Evolutionary conservation across 2,113 vertebrate species (phyloP).

Genomic region (Forbesichthys papilliferus): DNA sequence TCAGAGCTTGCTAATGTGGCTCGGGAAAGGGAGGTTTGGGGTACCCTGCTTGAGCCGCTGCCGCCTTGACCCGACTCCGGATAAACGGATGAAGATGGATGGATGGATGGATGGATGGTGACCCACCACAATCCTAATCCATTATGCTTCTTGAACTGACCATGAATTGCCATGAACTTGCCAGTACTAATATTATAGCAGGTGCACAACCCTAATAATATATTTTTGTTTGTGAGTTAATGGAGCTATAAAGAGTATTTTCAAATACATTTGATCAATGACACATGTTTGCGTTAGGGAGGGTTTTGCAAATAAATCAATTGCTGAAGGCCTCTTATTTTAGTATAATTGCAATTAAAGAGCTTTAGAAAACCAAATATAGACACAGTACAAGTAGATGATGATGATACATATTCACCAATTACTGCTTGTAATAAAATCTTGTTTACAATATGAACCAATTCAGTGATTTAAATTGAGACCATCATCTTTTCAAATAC

Average conservation of each 20-base stretch:
- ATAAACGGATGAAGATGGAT: too few species aligned
- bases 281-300: background rate
- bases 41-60: too few species aligned
- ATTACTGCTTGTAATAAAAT: conserved; percentile 1
- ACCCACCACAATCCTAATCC: too few species aligned
- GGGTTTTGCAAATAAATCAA: background rate
- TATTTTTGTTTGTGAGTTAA: background rate
- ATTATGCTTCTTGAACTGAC: too few species aligned
- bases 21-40: too few species aligned
- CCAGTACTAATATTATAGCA: background rate
- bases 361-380: background rate
- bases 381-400: background rate
- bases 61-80: too few species aligned
- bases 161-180: too few species aligned
- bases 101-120: too few species aligned
- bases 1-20: too few species aligned
- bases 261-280: background rate
- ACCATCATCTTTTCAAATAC: conserved; percentile 57
- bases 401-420: background rate
- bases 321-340: background rate
- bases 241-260: background rate
- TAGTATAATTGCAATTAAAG: background rate
- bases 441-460: conserved; percentile 15
- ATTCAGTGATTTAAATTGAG: conserved; percentile 54
- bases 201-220: background rate